Evolutionary conservation across 2,888 invertebrate genomes (phyloP).

Genomic region (Galerucella nymphaeae): DNA sequence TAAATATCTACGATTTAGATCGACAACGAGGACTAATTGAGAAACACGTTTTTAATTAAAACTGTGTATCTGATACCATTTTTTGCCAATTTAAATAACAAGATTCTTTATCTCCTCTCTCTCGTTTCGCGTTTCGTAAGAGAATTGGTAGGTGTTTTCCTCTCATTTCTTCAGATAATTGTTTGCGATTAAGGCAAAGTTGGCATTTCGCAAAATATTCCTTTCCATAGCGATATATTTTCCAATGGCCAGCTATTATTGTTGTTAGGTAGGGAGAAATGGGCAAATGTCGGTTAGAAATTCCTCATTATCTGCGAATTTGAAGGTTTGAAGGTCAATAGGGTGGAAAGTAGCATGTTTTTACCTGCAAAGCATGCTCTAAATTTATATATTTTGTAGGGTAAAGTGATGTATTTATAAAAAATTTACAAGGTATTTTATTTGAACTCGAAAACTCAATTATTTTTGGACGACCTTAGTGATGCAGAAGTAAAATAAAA

Average conservation of each 20-base stretch:
- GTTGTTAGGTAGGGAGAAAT: too few species aligned
- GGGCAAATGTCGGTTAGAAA: too few species aligned
- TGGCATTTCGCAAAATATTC: not conserved
- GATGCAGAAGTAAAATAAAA: slow-evolving; percentile 2
- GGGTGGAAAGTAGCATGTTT: too few species aligned
- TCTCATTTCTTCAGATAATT: slow-evolving; percentile 24
- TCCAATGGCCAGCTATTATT: too few species aligned
- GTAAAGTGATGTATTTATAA: too few species aligned
- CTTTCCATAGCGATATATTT: not conserved
- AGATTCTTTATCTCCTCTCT: slow-evolving; percentile 28
- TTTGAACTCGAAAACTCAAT: too few species aligned
- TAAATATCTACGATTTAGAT: slow-evolving; percentile 20
- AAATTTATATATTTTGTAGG: too few species aligned
- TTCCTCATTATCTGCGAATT: too few species aligned
- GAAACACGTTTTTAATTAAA: slow-evolving; percentile 41
- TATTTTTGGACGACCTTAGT: not conserved
- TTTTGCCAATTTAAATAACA: slow-evolving; percentile 37
- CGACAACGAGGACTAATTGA: slow-evolving; percentile 34
- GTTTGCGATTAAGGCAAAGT: not conserved
- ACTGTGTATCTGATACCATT: slow-evolving; percentile 22
- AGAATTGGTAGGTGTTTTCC: slow-evolving; percentile 23
- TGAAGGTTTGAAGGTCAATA: too few species aligned
- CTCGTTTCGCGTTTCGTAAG: slow-evolving; percentile 22
- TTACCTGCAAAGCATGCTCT: too few species aligned
- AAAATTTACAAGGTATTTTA: too few species aligned